Conservation (phyloP, 2,113 vertebrate genomes). For the Heterocephalus glaber region DNA sequence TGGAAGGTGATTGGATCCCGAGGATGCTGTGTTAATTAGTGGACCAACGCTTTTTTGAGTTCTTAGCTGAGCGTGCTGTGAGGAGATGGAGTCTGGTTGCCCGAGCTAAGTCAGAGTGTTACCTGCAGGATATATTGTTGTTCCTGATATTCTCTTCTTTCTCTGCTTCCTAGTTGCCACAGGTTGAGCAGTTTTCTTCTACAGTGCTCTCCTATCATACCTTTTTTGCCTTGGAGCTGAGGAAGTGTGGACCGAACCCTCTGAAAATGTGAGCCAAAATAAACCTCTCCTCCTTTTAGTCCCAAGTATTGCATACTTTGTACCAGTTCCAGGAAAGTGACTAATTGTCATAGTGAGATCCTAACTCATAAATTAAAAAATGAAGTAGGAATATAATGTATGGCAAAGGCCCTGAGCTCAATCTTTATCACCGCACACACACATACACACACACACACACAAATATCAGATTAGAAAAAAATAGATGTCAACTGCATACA, state of each 20-base stretch:
- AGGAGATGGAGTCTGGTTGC: not conserved
- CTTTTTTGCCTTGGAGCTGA: not conserved
- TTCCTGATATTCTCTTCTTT: not conserved
- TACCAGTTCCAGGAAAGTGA: not conserved
- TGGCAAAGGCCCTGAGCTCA: not conserved
- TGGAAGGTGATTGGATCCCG: not conserved
- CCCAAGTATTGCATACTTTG: not conserved
- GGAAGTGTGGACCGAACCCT: not conserved
- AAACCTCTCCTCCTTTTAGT: not conserved
- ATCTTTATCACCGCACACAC: not conserved
- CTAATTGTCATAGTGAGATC: not conserved
- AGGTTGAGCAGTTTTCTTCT: not conserved
- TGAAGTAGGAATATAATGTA: not conserved
- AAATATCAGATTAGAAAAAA: not conserved
- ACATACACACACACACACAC: too few relatives aligned
- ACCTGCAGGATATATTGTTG: not conserved
- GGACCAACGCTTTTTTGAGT: not conserved
- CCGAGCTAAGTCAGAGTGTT: not conserved
- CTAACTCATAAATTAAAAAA: not conserved
- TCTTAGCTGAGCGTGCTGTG: not conserved
- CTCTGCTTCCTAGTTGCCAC: not conserved
- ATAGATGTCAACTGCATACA: not conserved
- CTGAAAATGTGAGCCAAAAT: not conserved
- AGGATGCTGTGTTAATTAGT: not conserved
- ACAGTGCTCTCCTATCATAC: not conserved